phyloP scores from a whole-genome alignment of 2,888 invertebrate genomes.

The Hipparchia semele region DNA sequence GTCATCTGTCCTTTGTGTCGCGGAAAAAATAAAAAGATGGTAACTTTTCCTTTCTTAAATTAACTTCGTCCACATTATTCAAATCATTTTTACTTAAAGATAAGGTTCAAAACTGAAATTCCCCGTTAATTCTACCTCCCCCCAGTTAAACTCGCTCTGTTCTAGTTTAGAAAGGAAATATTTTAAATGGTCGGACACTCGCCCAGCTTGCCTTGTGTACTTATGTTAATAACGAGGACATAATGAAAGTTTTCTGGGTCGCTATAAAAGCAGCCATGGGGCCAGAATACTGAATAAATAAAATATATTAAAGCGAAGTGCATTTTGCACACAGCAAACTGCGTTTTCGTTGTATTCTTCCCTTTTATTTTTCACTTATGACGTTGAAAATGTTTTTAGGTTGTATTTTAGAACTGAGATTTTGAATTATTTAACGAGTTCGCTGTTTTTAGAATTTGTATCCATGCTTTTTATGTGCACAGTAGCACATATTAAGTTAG shows the following conservation, averaged over 20 bases:
- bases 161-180: constrained; percentile 23
- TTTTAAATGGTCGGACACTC: constrained; percentile 20
- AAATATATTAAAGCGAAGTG: constrained; percentile 22
- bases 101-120: constrained; percentile 1
- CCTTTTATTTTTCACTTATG: constrained; percentile 9
- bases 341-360: constrained; percentile 5
- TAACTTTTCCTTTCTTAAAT: not conserved
- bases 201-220: constrained; percentile 18
- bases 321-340: constrained; percentile 15
- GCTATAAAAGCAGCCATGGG: constrained; percentile 22
- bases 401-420: constrained; percentile 1
- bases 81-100: not conserved
- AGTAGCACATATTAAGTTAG: no score
- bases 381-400: not conserved
- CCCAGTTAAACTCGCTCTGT: not conserved
- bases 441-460: not conserved
- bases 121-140: not conserved
- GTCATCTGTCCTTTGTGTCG: no score
- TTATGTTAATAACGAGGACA: constrained; percentile 25
- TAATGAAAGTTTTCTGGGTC: constrained; percentile 26
- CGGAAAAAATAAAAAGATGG: no score
- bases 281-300: constrained; percentile 23
- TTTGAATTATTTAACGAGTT: not conserved
- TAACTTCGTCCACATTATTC: not conserved
- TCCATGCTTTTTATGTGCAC: not conserved